phyloP scores from a whole-genome alignment of 2,113 vertebrate species.

The Scartelaos histophorus region DNA sequence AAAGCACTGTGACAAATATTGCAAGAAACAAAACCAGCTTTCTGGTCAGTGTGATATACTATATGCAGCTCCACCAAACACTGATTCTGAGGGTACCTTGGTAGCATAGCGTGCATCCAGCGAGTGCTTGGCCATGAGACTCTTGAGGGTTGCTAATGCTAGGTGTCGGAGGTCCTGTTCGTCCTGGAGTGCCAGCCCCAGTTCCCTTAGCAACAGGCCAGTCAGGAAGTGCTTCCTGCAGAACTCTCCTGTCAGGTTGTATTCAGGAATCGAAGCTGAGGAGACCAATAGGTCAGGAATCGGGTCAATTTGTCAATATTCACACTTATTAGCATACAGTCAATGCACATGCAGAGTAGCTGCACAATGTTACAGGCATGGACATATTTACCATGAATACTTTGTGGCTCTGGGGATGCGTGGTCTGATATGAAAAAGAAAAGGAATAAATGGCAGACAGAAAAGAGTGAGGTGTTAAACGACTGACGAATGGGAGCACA shows the following conservation, averaged over 20 bases:
- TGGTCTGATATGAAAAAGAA: constrained; percentile 73
- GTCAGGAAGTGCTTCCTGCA: constrained; percentile 97
- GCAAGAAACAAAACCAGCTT: background rate
- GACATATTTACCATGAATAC: constrained; percentile 76
- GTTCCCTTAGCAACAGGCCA: constrained; percentile 89
- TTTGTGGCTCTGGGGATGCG: constrained; percentile 71
- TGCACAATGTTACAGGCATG: constrained; percentile 16
- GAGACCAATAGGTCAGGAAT: background rate
- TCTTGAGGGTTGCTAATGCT: constrained; percentile 92
- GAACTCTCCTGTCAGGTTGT: constrained; percentile 95
- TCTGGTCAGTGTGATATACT: background rate
- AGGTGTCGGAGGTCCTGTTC: constrained; percentile 95
- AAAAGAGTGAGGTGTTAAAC: constrained; percentile 48
- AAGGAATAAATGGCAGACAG: constrained; percentile 32
- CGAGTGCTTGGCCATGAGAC: constrained; percentile 96
- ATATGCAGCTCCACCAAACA: background rate
- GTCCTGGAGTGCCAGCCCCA: constrained; percentile 94
- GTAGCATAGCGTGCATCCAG: constrained; percentile 90
- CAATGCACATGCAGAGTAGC: background rate
- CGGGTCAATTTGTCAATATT: background rate
- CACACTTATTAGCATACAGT: background rate
- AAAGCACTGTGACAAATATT: background rate
- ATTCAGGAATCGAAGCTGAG: constrained; percentile 88
- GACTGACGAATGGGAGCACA: constrained; percentile 51
- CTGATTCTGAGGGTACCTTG: constrained; percentile 75